Base-by-base conservation (phyloP, 1,140 invertebrate species). In the Dinoponera quadriceps region DNA sequence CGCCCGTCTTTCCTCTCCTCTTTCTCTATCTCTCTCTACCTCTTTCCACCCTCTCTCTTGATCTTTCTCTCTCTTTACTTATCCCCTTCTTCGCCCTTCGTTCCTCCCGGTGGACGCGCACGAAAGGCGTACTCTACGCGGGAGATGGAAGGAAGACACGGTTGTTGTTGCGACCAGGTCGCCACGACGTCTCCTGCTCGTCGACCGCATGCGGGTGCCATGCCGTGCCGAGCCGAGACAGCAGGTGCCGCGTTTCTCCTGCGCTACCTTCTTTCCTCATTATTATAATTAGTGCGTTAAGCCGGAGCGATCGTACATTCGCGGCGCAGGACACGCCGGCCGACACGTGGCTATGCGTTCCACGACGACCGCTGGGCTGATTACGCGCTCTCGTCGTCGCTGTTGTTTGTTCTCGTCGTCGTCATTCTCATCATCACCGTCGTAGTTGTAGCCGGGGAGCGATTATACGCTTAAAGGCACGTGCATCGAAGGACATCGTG, bases 251-350 rank as follows among this genome's bases (percentile, higher is more conserved):
- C 74, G 16, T 59, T 60, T 83, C 62, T 77, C 57, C 18, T 75
- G 22, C 62, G 22, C 27, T 49, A 44, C 29, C 38, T n/a, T 18
- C 25, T n/a, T 38, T 27, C 77, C 20, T 83, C 82, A 78, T 83
- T 83, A 83, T 78, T 63, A 65, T 57, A 74, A 82, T 82, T 83
- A 83, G 25, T 62, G 27, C 11, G 33, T 73, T 73, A n/a, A 60
- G 27, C 33, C 16, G n/a, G 18, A 33, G 38, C 20, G 38, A 49
- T 68, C 33, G 33, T 18, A 25, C 27, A 7, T 16, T 9, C 29
- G 5, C 22, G 20, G 22, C 33, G 55, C 29, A n/a, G 59, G 59
- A 51, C 29, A 54, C 59, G 44, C 69, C 33, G 38, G 71, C 25
- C 54, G 69, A 63, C 78, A 59, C 29, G 59, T 57, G 60, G 71